These are phyloP conservation scores for Lethenteron reissneri DNA, from an alignment of 2,113 vertebrate genomes.

Conservation along the genomic window DNA sequence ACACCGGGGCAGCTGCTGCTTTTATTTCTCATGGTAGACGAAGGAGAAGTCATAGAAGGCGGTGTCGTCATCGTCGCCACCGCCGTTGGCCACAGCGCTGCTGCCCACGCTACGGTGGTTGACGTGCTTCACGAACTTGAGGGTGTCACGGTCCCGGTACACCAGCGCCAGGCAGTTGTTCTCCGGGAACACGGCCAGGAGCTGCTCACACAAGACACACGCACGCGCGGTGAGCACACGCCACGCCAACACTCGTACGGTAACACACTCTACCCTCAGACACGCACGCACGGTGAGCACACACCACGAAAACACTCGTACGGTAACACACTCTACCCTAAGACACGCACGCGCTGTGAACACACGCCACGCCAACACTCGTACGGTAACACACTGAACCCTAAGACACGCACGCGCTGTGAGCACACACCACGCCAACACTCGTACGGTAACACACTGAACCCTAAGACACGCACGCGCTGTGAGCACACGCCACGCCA, in stretches of 20 bases:
- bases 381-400: background rate
- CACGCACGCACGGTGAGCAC: conserved; percentile 7
- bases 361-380: background rate
- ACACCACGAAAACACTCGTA: background rate
- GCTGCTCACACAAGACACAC: conserved; percentile 23
- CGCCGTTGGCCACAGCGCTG: conserved; percentile 23
- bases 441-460: background rate
- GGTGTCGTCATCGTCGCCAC: conserved; percentile 15
- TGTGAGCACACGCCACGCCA: conserved; percentile 8
- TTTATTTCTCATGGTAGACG: conserved; percentile 59
- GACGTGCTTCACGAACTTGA: conserved; percentile 80
- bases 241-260: background rate
- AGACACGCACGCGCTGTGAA: conserved; percentile 1
- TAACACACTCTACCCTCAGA: background rate
- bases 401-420: background rate
- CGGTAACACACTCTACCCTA: background rate
- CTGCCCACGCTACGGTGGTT: conserved; percentile 37
- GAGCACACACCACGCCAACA: conserved; percentile 6
- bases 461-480: background rate
- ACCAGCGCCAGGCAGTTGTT: conserved; percentile 69
- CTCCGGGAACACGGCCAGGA: conserved; percentile 67
- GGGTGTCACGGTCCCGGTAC: conserved; percentile 78
- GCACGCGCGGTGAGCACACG: conserved; percentile 7
- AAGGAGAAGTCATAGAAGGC: conserved; percentile 72
- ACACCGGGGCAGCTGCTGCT: too few species aligned